These are phyloP conservation scores for Lacerta bilineata DNA, from an alignment of 2,797 vertebrate species.

Conservation along the genomic window DNA sequence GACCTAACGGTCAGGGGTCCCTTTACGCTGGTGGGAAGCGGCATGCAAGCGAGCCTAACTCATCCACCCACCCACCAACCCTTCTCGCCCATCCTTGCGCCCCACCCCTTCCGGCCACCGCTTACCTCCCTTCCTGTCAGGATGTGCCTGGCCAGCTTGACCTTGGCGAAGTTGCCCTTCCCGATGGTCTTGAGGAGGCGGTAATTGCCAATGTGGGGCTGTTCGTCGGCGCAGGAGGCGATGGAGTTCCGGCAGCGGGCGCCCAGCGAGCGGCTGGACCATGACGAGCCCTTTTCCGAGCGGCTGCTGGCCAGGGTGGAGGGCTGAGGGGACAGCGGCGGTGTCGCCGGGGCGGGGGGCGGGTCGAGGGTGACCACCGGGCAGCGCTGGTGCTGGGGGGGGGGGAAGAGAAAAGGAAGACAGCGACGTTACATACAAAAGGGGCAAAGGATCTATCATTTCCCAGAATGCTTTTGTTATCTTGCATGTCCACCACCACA, in stretches of 20 bases:
- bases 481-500: too few relatives aligned
- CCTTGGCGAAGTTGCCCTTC: slow-evolving; percentile 96
- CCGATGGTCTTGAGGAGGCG: slow-evolving; percentile 93
- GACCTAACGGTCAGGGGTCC: too few relatives aligned
- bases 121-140: slow-evolving; percentile 91
- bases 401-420: too few relatives aligned
- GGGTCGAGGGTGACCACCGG: slow-evolving; percentile 37
- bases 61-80: rapidly evolving
- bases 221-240: slow-evolving; percentile 90
- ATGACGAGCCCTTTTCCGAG: slow-evolving; percentile 88
- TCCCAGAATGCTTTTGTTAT: too few relatives aligned
- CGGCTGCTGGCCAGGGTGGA: slow-evolving; percentile 87
- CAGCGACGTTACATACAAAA: rapidly evolving
- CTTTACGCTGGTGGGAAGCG: background rate
- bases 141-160: slow-evolving; percentile 93
- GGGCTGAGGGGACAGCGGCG: slow-evolving; percentile 74
- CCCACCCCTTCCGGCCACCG: rapidly evolving
- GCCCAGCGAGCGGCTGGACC: slow-evolving; percentile 88
- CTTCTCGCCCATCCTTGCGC: rapidly evolving
- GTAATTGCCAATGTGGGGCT: slow-evolving; percentile 94
- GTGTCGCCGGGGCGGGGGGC: background rate
- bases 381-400: slow-evolving; percentile 30
- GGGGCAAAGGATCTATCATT: too few relatives aligned
- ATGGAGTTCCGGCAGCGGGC: slow-evolving; percentile 93
- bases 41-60: background rate